Conservation (phyloP, 2,113 vertebrate species). For the Solea senegalensis region DNA sequence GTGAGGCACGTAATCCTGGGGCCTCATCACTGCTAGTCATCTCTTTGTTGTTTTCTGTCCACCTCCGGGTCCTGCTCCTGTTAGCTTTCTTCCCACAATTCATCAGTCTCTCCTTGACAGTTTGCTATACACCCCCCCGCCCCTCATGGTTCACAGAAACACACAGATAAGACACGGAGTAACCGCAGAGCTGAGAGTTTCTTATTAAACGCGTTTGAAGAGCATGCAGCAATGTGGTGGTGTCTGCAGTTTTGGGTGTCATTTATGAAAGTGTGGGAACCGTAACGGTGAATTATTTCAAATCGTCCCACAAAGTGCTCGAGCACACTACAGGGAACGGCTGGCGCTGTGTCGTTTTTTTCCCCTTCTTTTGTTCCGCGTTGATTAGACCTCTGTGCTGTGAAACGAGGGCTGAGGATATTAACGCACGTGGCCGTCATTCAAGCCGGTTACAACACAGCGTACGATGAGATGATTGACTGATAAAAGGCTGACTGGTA, state of each 20-base stretch:
- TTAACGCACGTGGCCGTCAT: slow-evolving; percentile 28
- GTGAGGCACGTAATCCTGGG: neutral
- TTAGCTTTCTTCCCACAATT: neutral
- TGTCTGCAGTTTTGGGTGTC: slow-evolving; percentile 6
- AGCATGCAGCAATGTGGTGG: neutral
- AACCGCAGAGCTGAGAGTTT: neutral
- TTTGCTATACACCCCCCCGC: neutral
- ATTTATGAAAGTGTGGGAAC: neutral
- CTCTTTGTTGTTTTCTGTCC: slow-evolving; percentile 7
- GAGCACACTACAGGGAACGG: neutral
- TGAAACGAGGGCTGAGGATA: slow-evolving; percentile 19
- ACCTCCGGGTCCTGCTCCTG: neutral
- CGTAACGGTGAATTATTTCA: slow-evolving; percentile 12
- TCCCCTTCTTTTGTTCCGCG: slow-evolving; percentile 1
- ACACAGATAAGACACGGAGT: slow-evolving; percentile 5
- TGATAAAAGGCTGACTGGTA: slow-evolving; percentile 45
- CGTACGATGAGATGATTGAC: slow-evolving; percentile 48
- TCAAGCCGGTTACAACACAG: slow-evolving; percentile 3
- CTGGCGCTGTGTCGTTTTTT: slow-evolving; percentile 25
- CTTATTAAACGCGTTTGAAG: slow-evolving; percentile 20
- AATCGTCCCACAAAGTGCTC: slow-evolving; percentile 4
- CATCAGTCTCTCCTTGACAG: slow-evolving; percentile 25
- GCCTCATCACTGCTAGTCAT: slow-evolving; percentile 37
- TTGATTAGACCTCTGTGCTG: slow-evolving; percentile 33
- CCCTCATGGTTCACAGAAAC: neutral